Percentiles rank a stretch among this genome's conserved stretches.
Evolutionary conservation across 2,797 vertebrate species (phyloP).

Genomic region (Sebastes dallii): DNA sequence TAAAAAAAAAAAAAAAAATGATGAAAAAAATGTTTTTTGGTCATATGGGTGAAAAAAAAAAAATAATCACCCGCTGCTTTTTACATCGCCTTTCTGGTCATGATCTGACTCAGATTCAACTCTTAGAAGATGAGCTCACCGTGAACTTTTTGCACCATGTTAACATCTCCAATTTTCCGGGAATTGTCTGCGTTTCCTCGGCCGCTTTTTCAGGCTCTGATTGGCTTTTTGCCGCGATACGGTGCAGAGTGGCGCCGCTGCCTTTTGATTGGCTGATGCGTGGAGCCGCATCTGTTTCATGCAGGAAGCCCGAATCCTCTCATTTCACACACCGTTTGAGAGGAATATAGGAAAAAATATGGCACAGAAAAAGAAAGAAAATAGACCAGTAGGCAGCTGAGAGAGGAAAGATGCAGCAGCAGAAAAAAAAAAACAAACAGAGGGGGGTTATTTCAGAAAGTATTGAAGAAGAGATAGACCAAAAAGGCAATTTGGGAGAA

Average conservation of each 20-base stretch:
- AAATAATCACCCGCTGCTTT: neutral
- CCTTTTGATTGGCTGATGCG: conserved; percentile 50
- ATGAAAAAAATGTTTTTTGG: neutral
- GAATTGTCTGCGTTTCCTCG: conserved; percentile 15
- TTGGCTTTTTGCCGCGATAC: conserved; percentile 40
- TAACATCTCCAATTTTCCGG: conserved; percentile 27
- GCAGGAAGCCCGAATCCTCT: conserved; percentile 48
- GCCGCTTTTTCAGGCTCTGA: conserved; percentile 21
- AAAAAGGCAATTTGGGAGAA: conserved; percentile 55
- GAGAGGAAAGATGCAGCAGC: conserved; percentile 19
- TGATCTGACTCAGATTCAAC: neutral
- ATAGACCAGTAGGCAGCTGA: conserved; percentile 25
- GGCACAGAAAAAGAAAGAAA: conserved; percentile 31
- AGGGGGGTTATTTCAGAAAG: conserved; percentile 40
- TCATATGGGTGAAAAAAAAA: neutral
- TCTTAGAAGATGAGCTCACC: neutral
- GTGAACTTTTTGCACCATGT: neutral
- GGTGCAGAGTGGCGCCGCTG: conserved; percentile 10
- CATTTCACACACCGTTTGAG: conserved; percentile 74
- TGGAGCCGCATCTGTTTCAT: conserved; percentile 68
- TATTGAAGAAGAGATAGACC: conserved; percentile 26
- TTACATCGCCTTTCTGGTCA: neutral
- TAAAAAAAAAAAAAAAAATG: neutral
- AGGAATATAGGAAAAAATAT: conserved; percentile 47
- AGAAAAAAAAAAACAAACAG: neutral